Evolutionary conservation across 2,888 invertebrate species (phyloP).

Genomic region (Chouioia cunea): DNA sequence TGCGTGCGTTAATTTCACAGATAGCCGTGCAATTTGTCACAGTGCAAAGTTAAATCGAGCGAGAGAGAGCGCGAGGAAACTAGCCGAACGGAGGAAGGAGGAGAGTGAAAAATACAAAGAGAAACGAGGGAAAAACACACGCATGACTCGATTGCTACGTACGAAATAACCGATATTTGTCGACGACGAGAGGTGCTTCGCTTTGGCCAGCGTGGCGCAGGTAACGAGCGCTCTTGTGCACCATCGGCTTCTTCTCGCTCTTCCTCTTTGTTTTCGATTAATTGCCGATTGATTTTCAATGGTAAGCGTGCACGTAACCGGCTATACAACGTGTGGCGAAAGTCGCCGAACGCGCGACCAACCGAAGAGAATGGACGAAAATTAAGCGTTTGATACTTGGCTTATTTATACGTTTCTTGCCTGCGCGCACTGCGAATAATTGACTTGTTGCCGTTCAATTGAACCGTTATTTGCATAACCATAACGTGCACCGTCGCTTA

Average conservation of each 20-base stretch:
- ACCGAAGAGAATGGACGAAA: no score
- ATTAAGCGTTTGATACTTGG: no score
- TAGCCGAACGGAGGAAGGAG: not conserved
- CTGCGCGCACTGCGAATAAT: no score
- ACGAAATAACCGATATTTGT: slow-evolving; percentile 7
- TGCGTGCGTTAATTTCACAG: not conserved
- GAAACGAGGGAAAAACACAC: not conserved
- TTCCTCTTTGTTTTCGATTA: no score
- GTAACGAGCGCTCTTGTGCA: not conserved
- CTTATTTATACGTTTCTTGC: no score
- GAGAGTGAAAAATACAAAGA: slow-evolving; percentile 1
- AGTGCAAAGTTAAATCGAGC: not conserved
- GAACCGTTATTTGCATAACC: no score
- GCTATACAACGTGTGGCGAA: not conserved
- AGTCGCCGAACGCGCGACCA: not conserved
- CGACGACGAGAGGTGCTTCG: not conserved
- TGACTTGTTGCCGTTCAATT: no score
- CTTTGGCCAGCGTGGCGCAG: not conserved
- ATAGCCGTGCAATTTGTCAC: slow-evolving; percentile 30
- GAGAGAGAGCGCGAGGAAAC: not conserved
- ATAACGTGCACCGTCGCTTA: no score
- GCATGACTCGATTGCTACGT: slow-evolving; percentile 19
- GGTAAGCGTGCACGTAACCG: not conserved
- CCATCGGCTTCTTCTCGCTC: slow-evolving; percentile 9
- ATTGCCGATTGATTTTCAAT: slow-evolving; percentile 11